These are phyloP conservation scores for Dendrophyllia cribrosa DNA, from an alignment of 64 coral and sea anemone species.

Conservation along the genomic window DNA sequence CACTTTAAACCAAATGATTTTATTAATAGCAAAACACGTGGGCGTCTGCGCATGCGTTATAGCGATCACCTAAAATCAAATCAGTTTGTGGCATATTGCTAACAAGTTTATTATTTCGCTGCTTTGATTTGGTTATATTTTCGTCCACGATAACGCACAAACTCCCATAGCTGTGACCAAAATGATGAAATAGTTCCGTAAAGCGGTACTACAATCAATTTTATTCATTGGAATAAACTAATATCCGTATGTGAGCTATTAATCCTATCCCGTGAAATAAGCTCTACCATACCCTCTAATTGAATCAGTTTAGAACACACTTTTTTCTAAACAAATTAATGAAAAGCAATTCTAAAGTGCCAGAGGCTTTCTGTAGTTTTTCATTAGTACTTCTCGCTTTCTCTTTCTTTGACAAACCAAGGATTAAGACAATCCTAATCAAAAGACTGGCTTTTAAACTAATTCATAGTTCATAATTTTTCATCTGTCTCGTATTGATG, in stretches of 20 bases:
- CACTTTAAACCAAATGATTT: neutral
- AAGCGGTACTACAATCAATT: neutral
- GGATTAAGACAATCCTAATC: no score
- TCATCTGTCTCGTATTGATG: neutral
- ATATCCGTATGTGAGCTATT: constrained; percentile 10
- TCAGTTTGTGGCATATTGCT: constrained; percentile 13
- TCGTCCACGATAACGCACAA: neutral
- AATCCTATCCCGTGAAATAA: constrained; percentile 6
- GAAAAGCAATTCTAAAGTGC: neutral
- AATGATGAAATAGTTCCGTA: neutral
- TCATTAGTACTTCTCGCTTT: neutral
- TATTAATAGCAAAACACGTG: neutral
- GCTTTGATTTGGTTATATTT: neutral
- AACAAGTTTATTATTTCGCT: constrained; percentile 6
- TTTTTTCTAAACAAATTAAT: constrained; percentile 41
- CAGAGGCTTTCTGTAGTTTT: neutral
- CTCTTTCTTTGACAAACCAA: neutral
- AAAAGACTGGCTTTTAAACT: no score
- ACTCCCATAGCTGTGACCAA: neutral
- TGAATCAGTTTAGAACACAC: constrained; percentile 10
- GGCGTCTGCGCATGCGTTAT: neutral
- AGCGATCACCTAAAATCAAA: neutral
- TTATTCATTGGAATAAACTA: neutral
- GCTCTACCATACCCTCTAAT: neutral
- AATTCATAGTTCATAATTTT: no score